Conservation (phyloP, 1,140 invertebrate genomes). For the Trinorchestia longiramus region DNA sequence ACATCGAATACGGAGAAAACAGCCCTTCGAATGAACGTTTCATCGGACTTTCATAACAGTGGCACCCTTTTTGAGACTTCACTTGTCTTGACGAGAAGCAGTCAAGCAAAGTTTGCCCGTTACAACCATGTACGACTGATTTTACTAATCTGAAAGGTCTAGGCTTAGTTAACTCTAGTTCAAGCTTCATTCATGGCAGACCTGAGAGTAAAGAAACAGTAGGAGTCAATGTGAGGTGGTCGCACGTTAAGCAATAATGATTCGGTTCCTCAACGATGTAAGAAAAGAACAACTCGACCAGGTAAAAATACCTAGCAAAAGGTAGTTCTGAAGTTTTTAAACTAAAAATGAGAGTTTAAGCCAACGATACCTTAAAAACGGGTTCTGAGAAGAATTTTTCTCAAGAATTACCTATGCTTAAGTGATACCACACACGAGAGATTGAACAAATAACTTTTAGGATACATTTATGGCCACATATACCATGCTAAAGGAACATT, state of each 20-base stretch:
- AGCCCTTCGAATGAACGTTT: too few relatives aligned
- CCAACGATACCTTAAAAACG: not conserved
- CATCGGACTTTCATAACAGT: too few relatives aligned
- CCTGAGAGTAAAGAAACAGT: not conserved
- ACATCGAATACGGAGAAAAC: too few relatives aligned
- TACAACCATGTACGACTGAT: not conserved
- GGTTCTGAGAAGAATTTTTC: not conserved
- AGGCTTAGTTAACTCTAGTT: not conserved
- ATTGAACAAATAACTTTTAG: not conserved
- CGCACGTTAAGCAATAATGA: not conserved
- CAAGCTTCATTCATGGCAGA: not conserved
- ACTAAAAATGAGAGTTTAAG: not conserved
- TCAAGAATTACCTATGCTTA: not conserved
- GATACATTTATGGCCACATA: not conserved
- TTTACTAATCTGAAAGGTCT: not conserved
- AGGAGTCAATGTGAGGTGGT: not conserved
- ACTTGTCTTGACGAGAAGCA: not conserved
- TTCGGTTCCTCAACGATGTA: not conserved
- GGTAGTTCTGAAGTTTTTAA: not conserved
- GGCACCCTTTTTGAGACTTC: not conserved
- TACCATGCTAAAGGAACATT: not conserved
- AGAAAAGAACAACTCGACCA: not conserved
- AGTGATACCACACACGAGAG: not conserved
- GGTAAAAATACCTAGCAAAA: not conserved
- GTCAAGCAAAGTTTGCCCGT: too few relatives aligned